phyloP scores from a whole-genome alignment of 2,888 invertebrate genomes.

The Cosmia pyralina region DNA sequence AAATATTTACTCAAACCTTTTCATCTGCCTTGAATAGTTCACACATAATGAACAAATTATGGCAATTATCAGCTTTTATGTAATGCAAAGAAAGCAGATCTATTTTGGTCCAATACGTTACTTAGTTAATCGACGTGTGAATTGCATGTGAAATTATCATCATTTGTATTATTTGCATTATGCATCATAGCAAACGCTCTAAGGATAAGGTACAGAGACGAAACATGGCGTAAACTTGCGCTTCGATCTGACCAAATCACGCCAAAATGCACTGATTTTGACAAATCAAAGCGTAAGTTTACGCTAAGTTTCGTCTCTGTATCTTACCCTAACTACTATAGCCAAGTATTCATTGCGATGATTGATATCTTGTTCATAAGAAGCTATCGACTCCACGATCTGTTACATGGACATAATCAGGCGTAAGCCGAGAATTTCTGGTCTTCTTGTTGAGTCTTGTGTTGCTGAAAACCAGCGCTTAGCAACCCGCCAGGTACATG shows the following conservation, averaged over 20 bases:
- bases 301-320: no score
- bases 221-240: neutral
- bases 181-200: neutral
- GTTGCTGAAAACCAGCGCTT: no score
- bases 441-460: neutral
- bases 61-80: conserved; percentile 5
- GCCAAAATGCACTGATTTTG: neutral
- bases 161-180: neutral
- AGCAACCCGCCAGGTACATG: no score
- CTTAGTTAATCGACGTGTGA: conserved; percentile 16
- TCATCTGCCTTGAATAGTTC: neutral
- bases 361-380: neutral
- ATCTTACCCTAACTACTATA: neutral
- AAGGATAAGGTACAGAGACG: neutral
- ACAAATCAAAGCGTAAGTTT: neutral
- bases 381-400: neutral
- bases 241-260: neutral
- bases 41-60: conserved; percentile 4
- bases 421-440: neutral
- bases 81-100: conserved; percentile 15
- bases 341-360: neutral
- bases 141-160: conserved; percentile 12
- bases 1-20: conserved; percentile 10
- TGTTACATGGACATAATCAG: neutral
- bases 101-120: conserved; percentile 1